Percentiles rank a stretch among this genome's conserved stretches.
Conservation (phyloP, 2,888 invertebrate species). For the Prenolepis imparis region DNA sequence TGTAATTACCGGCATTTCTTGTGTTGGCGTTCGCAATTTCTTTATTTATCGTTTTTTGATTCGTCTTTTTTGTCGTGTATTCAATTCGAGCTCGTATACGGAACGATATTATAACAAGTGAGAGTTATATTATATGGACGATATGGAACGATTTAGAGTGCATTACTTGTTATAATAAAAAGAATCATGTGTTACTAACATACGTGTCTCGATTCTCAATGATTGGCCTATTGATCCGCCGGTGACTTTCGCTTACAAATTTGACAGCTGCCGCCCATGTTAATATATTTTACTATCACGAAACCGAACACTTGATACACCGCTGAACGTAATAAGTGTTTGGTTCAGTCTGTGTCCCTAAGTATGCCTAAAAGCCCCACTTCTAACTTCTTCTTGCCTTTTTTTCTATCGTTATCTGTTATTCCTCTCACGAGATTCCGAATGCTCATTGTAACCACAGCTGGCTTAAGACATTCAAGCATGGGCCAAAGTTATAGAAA, state of each 20-base stretch:
- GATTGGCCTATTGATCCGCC: constrained; percentile 72
- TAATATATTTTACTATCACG: constrained; percentile 31
- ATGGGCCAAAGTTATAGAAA: constrained; percentile 15
- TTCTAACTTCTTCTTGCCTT: constrained; percentile 26
- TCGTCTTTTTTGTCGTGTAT: constrained; percentile 60
- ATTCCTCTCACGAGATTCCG: constrained; percentile 2
- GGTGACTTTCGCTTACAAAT: constrained; percentile 42
- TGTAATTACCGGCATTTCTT: constrained; percentile 39
- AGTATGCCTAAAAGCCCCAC: constrained; percentile 15
- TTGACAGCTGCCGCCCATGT: constrained; percentile 62
- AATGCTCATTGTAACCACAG: constrained; percentile 42
- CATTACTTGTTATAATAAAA: constrained; percentile 80
- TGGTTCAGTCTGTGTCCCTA: constrained; percentile 45
- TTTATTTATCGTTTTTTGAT: constrained; percentile 73
- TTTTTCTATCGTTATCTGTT: constrained; percentile 43
- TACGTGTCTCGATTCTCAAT: constrained; percentile 63
- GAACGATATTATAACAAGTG: constrained; percentile 74
- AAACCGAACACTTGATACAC: constrained; percentile 69
- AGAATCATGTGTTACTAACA: constrained; percentile 77
- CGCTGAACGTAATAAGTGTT: constrained; percentile 68
- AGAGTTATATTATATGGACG: constrained; percentile 49
- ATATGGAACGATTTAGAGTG: constrained; percentile 67
- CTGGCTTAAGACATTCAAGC: constrained; percentile 44
- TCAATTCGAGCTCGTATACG: constrained; percentile 60
- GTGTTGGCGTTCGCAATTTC: constrained; percentile 67